These are phyloP conservation scores for Chionodraco myersi DNA, from an alignment of 2,113 vertebrate species.

Conservation along the genomic window DNA sequence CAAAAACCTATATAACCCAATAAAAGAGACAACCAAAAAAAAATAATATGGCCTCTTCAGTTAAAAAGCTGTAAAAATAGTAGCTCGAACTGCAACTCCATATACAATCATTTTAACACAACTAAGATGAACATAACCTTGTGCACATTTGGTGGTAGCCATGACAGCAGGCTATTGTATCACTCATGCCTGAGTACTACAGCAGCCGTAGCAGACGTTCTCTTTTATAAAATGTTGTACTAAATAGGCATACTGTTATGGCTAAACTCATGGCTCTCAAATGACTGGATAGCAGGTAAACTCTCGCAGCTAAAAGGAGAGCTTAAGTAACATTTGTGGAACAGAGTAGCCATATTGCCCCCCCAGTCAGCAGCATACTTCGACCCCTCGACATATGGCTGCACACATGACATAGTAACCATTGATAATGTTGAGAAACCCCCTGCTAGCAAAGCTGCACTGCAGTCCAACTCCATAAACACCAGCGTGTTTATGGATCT, in stretches of 20 bases:
- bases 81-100: not conserved
- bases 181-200: slow-evolving; percentile 14
- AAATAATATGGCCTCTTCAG: too few relatives aligned
- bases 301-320: slow-evolving; percentile 43
- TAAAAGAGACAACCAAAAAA: too few relatives aligned
- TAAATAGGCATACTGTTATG: slow-evolving; percentile 66
- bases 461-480: not conserved
- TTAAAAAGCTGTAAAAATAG: not conserved
- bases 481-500: not conserved
- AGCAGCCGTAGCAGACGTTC: slow-evolving; percentile 7
- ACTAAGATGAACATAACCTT: slow-evolving; percentile 8
- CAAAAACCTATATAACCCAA: too few relatives aligned
- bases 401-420: not conserved
- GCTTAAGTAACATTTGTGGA: slow-evolving; percentile 16
- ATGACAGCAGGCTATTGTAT: slow-evolving; percentile 31
- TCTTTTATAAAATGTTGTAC: slow-evolving; percentile 31
- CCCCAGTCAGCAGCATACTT: not conserved
- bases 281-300: slow-evolving; percentile 52
- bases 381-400: not conserved
- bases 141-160: slow-evolving; percentile 1
- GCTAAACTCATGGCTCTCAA: slow-evolving; percentile 68
- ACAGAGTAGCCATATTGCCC: not conserved
- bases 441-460: not conserved
- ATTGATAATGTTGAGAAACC: too few relatives aligned
- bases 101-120: not conserved